Conservation (phyloP, 1,140 invertebrate genomes). For the Drosophila obscura region DNA sequence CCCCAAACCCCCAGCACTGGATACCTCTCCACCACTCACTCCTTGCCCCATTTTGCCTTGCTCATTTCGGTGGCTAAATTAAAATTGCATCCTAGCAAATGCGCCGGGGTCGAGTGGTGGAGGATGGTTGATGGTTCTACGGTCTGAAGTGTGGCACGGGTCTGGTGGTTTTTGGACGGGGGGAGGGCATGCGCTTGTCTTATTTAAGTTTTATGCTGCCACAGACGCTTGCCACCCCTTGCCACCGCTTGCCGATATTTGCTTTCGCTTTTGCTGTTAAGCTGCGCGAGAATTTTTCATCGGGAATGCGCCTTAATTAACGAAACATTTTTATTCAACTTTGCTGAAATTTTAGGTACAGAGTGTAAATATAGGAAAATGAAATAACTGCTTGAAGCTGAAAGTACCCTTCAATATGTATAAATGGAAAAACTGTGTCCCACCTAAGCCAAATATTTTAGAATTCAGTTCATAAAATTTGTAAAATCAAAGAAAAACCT, state of each 20-base stretch:
- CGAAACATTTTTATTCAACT: slow-evolving; percentile 38
- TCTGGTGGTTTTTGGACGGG: not conserved
- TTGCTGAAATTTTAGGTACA: slow-evolving; percentile 12
- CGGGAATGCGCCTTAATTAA: slow-evolving; percentile 44
- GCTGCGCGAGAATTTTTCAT: slow-evolving; percentile 18
- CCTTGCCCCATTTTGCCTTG: slow-evolving; percentile 30
- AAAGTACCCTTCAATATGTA: not conserved
- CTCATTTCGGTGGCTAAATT: slow-evolving; percentile 74
- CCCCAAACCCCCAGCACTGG: slow-evolving; percentile 3
- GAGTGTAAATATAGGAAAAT: not conserved
- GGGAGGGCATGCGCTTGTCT: slow-evolving; percentile 19
- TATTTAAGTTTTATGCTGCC: slow-evolving; percentile 42
- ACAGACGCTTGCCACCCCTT: slow-evolving; percentile 18
- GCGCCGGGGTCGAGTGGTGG: slow-evolving; percentile 29
- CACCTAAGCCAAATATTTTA: too few species aligned
- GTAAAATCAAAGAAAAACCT: too few species aligned
- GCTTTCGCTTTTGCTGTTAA: slow-evolving; percentile 44
- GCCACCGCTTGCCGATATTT: slow-evolving; percentile 45
- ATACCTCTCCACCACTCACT: not conserved
- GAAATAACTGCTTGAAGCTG: not conserved
- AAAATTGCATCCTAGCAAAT: slow-evolving; percentile 75
- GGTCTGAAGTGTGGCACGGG: slow-evolving; percentile 21
- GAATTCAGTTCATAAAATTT: too few species aligned
- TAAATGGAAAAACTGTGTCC: too few species aligned
- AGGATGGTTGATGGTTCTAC: not conserved